Evolutionary conservation across 2,797 vertebrate species (phyloP).

Genomic region (Hydrolagus colliei): DNA sequence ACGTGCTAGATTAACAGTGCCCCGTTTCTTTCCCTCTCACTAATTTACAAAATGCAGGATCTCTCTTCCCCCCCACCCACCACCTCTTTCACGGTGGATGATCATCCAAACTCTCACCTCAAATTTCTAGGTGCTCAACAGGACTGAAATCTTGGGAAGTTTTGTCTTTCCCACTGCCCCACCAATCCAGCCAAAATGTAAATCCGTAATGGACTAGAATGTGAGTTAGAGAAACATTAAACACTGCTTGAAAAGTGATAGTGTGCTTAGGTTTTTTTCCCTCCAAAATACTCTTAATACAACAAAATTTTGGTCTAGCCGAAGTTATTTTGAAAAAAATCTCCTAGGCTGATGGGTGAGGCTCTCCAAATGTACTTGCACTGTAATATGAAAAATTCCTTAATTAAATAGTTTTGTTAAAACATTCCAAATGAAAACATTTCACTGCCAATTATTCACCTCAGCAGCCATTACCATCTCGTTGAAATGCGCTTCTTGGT

Average conservation of each 20-base stretch:
- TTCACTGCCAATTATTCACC: background rate
- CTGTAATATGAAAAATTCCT: conserved; percentile 10
- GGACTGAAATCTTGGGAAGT: conserved; percentile 8
- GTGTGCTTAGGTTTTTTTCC: background rate
- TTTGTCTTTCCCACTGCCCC: background rate
- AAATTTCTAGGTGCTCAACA: conserved; percentile 14
- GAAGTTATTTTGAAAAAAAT: background rate
- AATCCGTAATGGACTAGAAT: background rate
- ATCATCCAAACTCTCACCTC: too few relatives aligned
- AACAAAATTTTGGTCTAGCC: conserved; percentile 30
- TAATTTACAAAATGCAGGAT: too few relatives aligned
- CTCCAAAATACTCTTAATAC: background rate
- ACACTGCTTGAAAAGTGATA: background rate
- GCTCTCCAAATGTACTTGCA: background rate
- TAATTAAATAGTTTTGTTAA: conserved; percentile 17
- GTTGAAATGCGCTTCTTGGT: background rate
- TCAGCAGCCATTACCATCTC: conserved; percentile 21
- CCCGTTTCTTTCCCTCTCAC: too few relatives aligned
- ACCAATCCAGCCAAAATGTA: background rate
- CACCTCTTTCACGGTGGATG: too few relatives aligned
- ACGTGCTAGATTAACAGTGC: background rate
- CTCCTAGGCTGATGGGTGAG: too few relatives aligned
- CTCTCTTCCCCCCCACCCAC: too few relatives aligned
- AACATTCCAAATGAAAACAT: background rate
- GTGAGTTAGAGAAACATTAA: background rate